Base-by-base conservation (phyloP, 2,113 vertebrate genomes). In the Cranoglanis bouderius region DNA sequence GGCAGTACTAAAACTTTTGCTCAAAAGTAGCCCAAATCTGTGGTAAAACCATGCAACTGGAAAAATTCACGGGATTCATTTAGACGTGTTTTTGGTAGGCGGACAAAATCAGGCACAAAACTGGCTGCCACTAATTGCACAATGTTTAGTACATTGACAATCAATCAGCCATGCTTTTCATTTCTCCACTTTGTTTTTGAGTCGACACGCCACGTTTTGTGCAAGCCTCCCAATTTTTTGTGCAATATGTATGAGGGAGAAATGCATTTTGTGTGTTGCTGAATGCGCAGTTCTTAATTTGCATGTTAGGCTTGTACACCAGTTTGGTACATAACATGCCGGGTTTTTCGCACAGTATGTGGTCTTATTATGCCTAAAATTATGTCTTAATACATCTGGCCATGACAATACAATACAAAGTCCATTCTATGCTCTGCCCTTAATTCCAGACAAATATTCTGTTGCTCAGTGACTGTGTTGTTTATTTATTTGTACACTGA, bases 381-480 rank as follows among this genome's bases (percentile, higher is more conserved):
- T 82, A 55, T 8, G 10, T 40, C 19, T 26, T 82, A 59, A 26
- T 82, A 40, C 55, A 82, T 82, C 55, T 82, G 55, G 35, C 81
- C 12, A 4, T 12, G 80, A 57, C 32, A 18, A 51, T 78, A 78
- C 10, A 59, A 82, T n/a, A 40, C 32, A 59, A 40, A 59, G 81
- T 21, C 21, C 55, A 19, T 80, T 80, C 6, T 51, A 53, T n/a
- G 77, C 14, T 29, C 77, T 32, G 46, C 51, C 77, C 77, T 80
- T 80, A n/a, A 80, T 80, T 80, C 29, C 77, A 26, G 32, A 59
- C 19, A 59, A 82, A 82, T 38, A 35, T 26, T 61, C 80, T 26
- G 81, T 59, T 82, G 81, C 81, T 82, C 55, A 40, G 55, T 82
- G 55, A 40, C 55, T 6, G 32, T 40, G 53, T 82, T 82, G 9